Base-by-base conservation (phyloP, 2,888 invertebrate species). In the Eugnorisma glareosa region DNA sequence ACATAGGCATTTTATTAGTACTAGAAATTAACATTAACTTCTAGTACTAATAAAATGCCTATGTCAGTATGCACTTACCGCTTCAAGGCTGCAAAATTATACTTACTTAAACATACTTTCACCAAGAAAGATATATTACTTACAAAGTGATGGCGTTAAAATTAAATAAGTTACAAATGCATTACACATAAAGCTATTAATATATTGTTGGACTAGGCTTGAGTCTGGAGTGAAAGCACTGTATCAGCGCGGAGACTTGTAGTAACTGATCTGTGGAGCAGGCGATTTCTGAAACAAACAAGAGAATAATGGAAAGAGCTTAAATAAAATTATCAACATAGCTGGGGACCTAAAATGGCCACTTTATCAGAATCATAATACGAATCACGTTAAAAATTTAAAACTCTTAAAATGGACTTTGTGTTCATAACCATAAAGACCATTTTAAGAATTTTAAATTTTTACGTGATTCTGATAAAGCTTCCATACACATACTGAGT, bases 251-350 rank as follows among this genome's bases (percentile, higher is more conserved):
- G 90, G 86, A 35, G 85, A 82, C 78, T 92, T 92, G 85, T 90
- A 93, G 77, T 88, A 91, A 81, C 77, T 88, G 70, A 73, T 85
- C 18, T 85, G 82, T 2, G 89, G n/a, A 31, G 89, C 63, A 6
- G 90, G 77, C 61, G 89, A 77, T 86, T 93, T 94, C 95, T 94
- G 94, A 85, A 94, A 94, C 64, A 81, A 86, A 81, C 37, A 82
- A 73, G 8, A 61, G 8, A n/a, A 64, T 18, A 3, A 7, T n/a
- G 57, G 1, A 31, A 18, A 59, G 57, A 28, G 18, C 59, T 28
- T 1, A 57, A 57, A 57, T 57, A n/a, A 13, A n/a, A 28, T 13
- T 28, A 57, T 28, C 28, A 13, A 28, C n/a, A n/a, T 11, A 13
- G n/a, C 51, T 54, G 51, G n/a, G n/a, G n/a, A n/a, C n/a, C n/a